Evolutionary conservation across 2,797 vertebrate species (phyloP), one percentile per base, ranked within the genome.

Genomic region (Choloepus didactylus): DNA sequence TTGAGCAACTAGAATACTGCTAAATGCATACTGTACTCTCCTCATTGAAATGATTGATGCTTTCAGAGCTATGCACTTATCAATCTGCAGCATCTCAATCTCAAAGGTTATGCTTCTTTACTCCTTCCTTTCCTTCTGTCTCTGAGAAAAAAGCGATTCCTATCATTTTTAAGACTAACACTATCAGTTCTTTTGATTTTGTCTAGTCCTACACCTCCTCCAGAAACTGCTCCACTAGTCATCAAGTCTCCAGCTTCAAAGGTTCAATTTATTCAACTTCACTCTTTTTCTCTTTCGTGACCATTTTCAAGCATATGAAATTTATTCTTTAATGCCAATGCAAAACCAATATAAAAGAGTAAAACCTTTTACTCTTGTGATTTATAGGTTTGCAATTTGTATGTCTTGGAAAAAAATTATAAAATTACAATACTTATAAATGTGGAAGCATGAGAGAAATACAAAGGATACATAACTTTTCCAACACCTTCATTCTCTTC

Each of bases 371-470:
- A 84, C 41, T 76, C 41, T 62, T 87, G 21, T 69, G 5, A 90
- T 72, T 70, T 82, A 87, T 15, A 73, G 11, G 9, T 54, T 73
- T 87, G 64, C 3, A 87, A 41, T 25, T 87, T 81, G 51, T 6
- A n/a, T 4, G 31, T 64, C 62, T 31, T 72, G 44, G 44, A 27
- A 25, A 87, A 76, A 49, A 51, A 15, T 12, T 80, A 25, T 38
- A 80, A 86, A 82, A n/a, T 66, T 75, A 76, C 70, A 44, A 72
- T 72, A 54, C 10, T 23, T 79, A 51, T 46, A 86, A 86, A 69
- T 70, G 51, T 81, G n/a, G 56, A 93, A 81, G 56, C 49, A 88
- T 56, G 21, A 81, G 59, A 81, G 49, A 93, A 81, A 82, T 21
- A 44, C 31, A 73, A 82, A 56, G 35, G 6, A 73, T 81, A 49